Percentiles rank a stretch among this genome's conserved stretches.
phyloP scores from a whole-genome alignment of 2,888 invertebrate genomes.

The Diadegma fenestrale region DNA sequence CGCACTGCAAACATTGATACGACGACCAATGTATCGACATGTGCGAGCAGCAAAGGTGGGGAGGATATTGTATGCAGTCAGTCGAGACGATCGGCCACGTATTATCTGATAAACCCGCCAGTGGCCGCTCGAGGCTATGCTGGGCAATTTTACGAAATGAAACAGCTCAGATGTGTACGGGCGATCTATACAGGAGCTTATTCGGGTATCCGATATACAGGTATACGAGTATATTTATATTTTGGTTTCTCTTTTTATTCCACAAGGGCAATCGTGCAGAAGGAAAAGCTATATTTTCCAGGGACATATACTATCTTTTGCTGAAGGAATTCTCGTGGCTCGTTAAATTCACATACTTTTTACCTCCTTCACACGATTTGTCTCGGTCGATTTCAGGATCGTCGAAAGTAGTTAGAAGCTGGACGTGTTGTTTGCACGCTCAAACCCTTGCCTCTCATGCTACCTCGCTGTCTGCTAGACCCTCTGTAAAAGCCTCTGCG shows the following conservation, averaged over 20 bases:
- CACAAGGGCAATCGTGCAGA: conserved; percentile 29
- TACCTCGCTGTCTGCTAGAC: conserved; percentile 47
- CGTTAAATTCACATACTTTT: conserved; percentile 52
- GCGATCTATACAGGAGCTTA: not conserved
- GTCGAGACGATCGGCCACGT: conserved; percentile 62
- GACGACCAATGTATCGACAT: conserved; percentile 80
- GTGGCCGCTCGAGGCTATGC: conserved; percentile 35
- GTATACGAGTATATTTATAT: conserved; percentile 19
- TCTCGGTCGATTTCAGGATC: conserved; percentile 67
- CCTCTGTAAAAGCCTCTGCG: conserved; percentile 46
- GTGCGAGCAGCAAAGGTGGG: conserved; percentile 69
- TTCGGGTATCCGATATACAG: not conserved
- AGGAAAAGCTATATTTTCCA: conserved; percentile 35
- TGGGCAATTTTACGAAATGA: conserved; percentile 56
- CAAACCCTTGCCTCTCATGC: conserved; percentile 48
- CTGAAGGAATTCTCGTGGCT: conserved; percentile 50
- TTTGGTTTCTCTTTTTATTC: conserved; percentile 20
- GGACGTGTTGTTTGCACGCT: conserved; percentile 71
- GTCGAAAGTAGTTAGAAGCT: conserved; percentile 68
- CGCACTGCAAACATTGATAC: conserved; percentile 78
- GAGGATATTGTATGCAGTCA: conserved; percentile 74
- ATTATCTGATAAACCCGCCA: conserved; percentile 64
- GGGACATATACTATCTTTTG: not conserved
- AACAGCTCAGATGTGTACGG: conserved; percentile 23
- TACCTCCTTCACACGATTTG: conserved; percentile 50